A percentile compares a stretch with the other conserved stretches of the same genome.
Conservation (phyloP, 64 coral and sea anemone genomes). For the Dendronephthya gigantea region DNA sequence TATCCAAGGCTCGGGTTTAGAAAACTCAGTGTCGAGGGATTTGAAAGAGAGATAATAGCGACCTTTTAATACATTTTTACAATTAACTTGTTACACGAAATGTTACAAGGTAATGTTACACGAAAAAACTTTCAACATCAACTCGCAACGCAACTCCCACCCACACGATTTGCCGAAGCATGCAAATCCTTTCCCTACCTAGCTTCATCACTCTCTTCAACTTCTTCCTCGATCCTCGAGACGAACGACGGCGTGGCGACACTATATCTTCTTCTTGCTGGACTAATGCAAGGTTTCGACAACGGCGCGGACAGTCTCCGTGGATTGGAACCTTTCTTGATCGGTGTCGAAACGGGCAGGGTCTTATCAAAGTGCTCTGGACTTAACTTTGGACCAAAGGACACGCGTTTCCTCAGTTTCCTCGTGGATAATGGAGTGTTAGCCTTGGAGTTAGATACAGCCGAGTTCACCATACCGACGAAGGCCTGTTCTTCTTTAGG, state of each 20-base stretch:
- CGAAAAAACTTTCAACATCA: no score
- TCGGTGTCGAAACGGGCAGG: slow-evolving; percentile 64
- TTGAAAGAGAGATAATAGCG: no score
- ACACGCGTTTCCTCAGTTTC: slow-evolving; percentile 58
- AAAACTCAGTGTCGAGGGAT: no score
- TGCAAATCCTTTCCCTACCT: no score
- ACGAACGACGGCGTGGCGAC: background rate
- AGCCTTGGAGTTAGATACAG: background rate
- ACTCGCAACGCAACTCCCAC: no score
- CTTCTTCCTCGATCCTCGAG: background rate
- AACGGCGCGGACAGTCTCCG: slow-evolving; percentile 13
- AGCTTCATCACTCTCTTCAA: background rate
- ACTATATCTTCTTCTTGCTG: slow-evolving; percentile 2
- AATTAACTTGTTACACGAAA: no score
- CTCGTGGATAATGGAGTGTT: slow-evolving; percentile 19
- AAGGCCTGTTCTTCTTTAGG: slow-evolving; percentile 49
- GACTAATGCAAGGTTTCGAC: slow-evolving; percentile 12
- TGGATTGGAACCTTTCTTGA: slow-evolving; percentile 68
- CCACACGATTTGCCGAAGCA: no score
- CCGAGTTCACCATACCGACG: background rate
- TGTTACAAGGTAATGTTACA: no score
- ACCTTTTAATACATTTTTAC: no score
- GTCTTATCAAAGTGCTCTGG: slow-evolving; percentile 90
- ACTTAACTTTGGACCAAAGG: slow-evolving; percentile 82
- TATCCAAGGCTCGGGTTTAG: no score